A percentile compares a stretch with the other conserved stretches of the same genome.
These are phyloP conservation scores for Tenthredo notha DNA, from an alignment of 2,888 invertebrate species.

Conservation along the genomic window DNA sequence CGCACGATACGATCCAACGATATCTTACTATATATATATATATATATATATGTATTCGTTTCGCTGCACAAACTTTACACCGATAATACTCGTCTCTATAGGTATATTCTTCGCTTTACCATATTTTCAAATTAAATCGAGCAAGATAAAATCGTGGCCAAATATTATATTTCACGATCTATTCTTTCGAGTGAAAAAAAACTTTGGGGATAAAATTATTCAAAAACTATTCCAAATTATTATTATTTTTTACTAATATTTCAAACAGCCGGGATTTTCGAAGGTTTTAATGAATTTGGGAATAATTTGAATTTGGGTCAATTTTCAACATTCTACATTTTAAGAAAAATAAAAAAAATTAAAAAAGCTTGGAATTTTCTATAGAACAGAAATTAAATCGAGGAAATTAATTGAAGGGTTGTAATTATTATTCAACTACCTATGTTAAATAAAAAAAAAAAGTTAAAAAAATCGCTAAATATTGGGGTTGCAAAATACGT, in stretches of 20 bases:
- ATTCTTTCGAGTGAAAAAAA: neutral
- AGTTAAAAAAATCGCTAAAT: neutral
- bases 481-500: slow-evolving; percentile 38
- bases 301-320: too few relatives aligned
- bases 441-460: neutral
- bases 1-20: neutral
- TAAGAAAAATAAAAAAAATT: too few relatives aligned
- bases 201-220: neutral
- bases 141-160: neutral
- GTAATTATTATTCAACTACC: too few relatives aligned
- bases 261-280: too few relatives aligned
- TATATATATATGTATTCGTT: too few relatives aligned
- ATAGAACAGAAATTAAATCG: neutral
- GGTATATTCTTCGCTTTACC: neutral
- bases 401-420: neutral
- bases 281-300: too few relatives aligned
- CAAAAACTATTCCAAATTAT: neutral
- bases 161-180: neutral
- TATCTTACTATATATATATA: neutral
- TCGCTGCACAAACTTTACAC: slow-evolving; percentile 28
- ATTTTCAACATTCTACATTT: too few relatives aligned
- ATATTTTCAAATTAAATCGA: neutral
- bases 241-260: too few relatives aligned
- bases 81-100: neutral
- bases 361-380: neutral